Base-by-base conservation (phyloP, 2,888 invertebrate species). In the Lasioglossum lativentre region DNA sequence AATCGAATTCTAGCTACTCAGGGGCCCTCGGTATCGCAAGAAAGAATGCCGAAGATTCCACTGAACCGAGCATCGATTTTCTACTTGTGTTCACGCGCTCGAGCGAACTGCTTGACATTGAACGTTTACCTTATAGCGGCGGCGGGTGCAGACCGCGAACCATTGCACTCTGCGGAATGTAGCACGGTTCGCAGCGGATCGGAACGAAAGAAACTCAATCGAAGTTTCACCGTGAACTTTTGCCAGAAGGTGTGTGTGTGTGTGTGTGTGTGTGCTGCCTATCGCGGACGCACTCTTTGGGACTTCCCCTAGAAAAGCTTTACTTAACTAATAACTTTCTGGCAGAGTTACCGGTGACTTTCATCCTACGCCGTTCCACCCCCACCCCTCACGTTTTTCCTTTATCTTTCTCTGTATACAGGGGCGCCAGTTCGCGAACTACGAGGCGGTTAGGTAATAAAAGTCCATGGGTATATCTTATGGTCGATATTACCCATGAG, bases 261-360 rank as follows among this genome's bases (percentile, higher is more conserved):
- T 42, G n/a, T 34, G 59, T 14, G 59, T 52, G n/a, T 42, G n/a
- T 34, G 59, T 14, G 59, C 52, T n/a, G n/a, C 56, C 73, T 23
- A 30, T 70, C 70, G 47, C 23, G 8, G 52, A 42, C 82, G 27
- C 59, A 30, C 27, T 40, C 34, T 30, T 19, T 38, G 19, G 38
- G 68, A 38, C 59, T 77, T 63, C 66, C 59, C 34, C 2, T 27
- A 4, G 23, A 68, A 47, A 74, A 74, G 83, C 68, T 81, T n/a
- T 74, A 30, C 52, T 76, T 38, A 40, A 81, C 81, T 74, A 74
- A 74, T 81, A 77, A 83, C 81, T 77, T 83, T 73, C 45, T 56
- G 16, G 12, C 52, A 8, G 16, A 77, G 45, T 77, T 70, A 47
- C 72, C 75, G 8, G 19, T 30, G 66, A 68, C 45, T 45, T 68